Evolutionary conservation across 2,113 vertebrate species (phyloP), one percentile per base, ranked within the genome.

Genomic region (Deroptyus accipitrinus): DNA sequence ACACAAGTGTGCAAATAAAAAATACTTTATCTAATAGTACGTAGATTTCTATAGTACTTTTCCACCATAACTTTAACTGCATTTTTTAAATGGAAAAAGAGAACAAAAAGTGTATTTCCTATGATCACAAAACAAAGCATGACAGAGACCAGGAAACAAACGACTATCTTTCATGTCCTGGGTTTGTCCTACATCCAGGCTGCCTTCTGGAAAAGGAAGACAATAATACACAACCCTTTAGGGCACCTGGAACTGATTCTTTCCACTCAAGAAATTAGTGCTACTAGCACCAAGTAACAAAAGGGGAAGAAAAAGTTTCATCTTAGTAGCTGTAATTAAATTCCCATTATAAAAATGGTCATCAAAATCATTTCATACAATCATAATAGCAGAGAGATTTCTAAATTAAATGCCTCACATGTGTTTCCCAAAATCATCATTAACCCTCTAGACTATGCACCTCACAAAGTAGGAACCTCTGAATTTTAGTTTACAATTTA

Each of bases 401-500:
- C 64, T 76, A 63, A 76, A 85, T 73, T 1, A 95, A 87, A 95
- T 86, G 77, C n/a, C 54, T 94, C 35, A 77, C 25, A 69, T 59
- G n/a, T n/a, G 28, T 88, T 96, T 95, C 66, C 42, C 55, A 92
- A 82, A 86, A 90, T 80, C 35, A 78, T 12, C 27, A 49, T 48
- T 90, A 27, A 35, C 12, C 51, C 33, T 7, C 42, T 91, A 59
- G 37, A 27, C 30, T 91, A 66, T 13, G 24, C 4, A 46, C 3
- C 33, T 70, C n/a, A 84, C 63, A 44, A 96, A 83, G 54, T 74
- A 83, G 9, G 27, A 92, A 73, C 33, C 68, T 70, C 70, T 61
- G 76, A 94, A 83, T 84, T 94, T 87, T 17, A 55, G 61, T 92
- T 93, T 88, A 80, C 81, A 94, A 69, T 88, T 96, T 77, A 72